Percentiles rank a stretch among this genome's conserved stretches.
Conservation (phyloP, 2,797 vertebrate genomes). For the Labeo calbasu region DNA sequence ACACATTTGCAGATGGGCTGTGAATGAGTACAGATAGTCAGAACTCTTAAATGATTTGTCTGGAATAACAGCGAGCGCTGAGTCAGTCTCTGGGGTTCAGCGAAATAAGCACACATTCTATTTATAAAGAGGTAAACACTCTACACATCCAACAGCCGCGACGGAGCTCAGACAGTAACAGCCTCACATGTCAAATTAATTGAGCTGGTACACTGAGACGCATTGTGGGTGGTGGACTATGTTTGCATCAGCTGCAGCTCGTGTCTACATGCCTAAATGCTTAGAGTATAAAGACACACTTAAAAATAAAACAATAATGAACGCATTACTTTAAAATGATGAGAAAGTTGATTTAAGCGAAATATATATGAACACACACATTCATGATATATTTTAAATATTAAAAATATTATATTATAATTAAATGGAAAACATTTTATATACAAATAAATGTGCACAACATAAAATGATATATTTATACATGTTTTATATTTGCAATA, state of each 20-base stretch:
- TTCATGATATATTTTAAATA: too few species aligned
- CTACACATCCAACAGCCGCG: conserved; percentile 18
- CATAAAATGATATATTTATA: too few species aligned
- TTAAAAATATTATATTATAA: too few species aligned
- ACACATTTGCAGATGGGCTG: neutral
- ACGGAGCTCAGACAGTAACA: conserved; percentile 22
- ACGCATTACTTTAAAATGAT: neutral
- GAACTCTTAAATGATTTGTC: neutral
- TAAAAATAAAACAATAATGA: neutral
- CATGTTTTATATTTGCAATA: too few species aligned
- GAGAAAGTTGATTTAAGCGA: neutral
- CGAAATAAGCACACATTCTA: conserved; percentile 23
- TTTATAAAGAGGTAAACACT: conserved; percentile 26
- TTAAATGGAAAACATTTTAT: too few species aligned
- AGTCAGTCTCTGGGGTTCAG: conserved; percentile 26
- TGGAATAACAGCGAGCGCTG: neutral
- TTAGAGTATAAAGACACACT: neutral
- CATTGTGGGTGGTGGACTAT: neutral
- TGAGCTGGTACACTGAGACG: conserved; percentile 27
- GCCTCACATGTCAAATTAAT: conserved; percentile 21
- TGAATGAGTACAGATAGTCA: neutral
- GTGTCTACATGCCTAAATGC: neutral
- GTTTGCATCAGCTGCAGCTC: neutral
- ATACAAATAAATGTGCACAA: too few species aligned
- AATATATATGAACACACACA: too few species aligned